Conservation (phyloP, 2,888 invertebrate species). For the Rugalucina vietnamica region DNA sequence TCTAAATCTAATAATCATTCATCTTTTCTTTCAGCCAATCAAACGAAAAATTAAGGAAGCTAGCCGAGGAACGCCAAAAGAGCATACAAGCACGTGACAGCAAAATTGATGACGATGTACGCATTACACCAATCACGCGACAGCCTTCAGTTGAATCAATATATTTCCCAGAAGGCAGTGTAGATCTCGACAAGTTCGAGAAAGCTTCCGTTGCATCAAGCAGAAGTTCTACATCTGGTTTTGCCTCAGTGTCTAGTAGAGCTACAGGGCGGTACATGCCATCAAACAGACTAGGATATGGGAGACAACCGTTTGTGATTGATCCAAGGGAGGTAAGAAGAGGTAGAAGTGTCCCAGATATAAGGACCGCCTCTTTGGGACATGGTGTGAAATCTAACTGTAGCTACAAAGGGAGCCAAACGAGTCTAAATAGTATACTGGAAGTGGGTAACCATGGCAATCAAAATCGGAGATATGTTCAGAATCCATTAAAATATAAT, state of each 20-base stretch:
- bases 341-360: constrained; percentile 42
- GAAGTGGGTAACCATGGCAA: constrained; percentile 40
- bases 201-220: constrained; percentile 50
- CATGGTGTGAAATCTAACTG: neutral
- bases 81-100: constrained; percentile 42
- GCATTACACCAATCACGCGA: neutral
- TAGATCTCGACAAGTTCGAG: constrained; percentile 19
- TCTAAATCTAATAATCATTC: no score
- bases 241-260: constrained; percentile 46
- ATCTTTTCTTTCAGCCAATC: constrained; percentile 46
- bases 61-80: constrained; percentile 59
- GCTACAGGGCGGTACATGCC: constrained; percentile 1
- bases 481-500: constrained; percentile 29
- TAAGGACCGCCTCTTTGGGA: neutral
- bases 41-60: constrained; percentile 53
- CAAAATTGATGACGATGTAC: constrained; percentile 36
- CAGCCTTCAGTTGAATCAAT: constrained; percentile 45
- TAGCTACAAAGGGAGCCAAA: constrained; percentile 39
- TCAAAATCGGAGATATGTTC: constrained; percentile 9
- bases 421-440: constrained; percentile 50
- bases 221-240: constrained; percentile 49
- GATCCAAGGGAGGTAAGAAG: constrained; percentile 17
- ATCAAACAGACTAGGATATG: neutral
- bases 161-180: constrained; percentile 17
- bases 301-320: neutral